Percentiles rank a stretch among this genome's conserved stretches.
Evolutionary conservation across 2,797 vertebrate genomes (phyloP).

Genomic region (Anabas testudineus): DNA sequence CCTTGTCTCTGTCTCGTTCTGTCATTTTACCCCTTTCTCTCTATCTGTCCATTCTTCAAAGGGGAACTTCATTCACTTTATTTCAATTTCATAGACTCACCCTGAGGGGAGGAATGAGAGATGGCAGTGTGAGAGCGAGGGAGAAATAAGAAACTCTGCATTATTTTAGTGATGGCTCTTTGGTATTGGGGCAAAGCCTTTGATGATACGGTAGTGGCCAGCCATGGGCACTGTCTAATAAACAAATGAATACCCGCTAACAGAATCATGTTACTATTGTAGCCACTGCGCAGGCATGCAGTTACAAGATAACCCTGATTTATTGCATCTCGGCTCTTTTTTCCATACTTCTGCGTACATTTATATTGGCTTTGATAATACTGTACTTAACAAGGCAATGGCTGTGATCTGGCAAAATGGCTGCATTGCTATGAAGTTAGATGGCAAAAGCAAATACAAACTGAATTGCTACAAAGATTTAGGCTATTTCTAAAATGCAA

Average conservation of each 20-base stretch:
- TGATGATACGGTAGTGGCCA: constrained; percentile 70
- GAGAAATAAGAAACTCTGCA: constrained; percentile 71
- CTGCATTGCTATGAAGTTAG: not conserved
- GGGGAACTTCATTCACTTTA: constrained; percentile 85
- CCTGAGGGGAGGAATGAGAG: constrained; percentile 75
- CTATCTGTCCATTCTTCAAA: constrained; percentile 88
- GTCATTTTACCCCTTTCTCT: constrained; percentile 77
- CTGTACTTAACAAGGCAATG: constrained; percentile 5
- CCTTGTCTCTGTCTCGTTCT: constrained; percentile 67
- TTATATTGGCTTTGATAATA: constrained; percentile 15
- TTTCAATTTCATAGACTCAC: constrained; percentile 86
- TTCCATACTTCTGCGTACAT: constrained; percentile 17
- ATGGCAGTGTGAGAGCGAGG: constrained; percentile 63
- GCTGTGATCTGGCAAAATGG: not conserved
- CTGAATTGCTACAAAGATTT: too few species aligned
- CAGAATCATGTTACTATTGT: constrained; percentile 35
- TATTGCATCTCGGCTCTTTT: constrained; percentile 14
- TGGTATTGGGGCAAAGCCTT: constrained; percentile 72
- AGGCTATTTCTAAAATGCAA: too few species aligned
- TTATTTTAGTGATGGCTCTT: constrained; percentile 75
- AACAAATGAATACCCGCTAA: constrained; percentile 66
- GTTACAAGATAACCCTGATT: constrained; percentile 13
- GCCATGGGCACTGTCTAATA: constrained; percentile 63
- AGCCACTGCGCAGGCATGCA: constrained; percentile 25
- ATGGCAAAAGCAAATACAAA: not conserved